A percentile compares a stretch with the other conserved stretches of the same genome.
Evolutionary conservation across 2,888 invertebrate genomes (phyloP).

Genomic region (Monoplex corrugatus): DNA sequence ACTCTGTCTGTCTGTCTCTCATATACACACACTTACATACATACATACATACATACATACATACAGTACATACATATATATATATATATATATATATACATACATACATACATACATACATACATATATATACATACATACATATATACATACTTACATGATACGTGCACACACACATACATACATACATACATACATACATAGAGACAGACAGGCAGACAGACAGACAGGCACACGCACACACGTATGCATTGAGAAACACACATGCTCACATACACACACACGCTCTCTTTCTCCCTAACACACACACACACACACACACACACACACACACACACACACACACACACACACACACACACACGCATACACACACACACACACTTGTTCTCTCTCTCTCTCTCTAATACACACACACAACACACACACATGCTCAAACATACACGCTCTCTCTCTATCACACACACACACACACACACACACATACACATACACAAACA

Average conservation of each 20-base stretch:
- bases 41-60: neutral
- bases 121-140: neutral
- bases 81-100: neutral
- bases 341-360: neutral
- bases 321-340: conserved; percentile 34
- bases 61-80: neutral
- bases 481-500: neutral
- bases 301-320: conserved; percentile 9
- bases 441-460: no score
- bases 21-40: conserved; percentile 25
- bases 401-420: neutral
- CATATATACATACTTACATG: no score
- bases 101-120: neutral
- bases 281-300: neutral
- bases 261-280: neutral
- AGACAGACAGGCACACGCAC: neutral
- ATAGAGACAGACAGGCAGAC: neutral
- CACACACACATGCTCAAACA: neutral
- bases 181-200: neutral
- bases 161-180: neutral
- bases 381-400: neutral
- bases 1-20: no score
- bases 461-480: neutral
- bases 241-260: neutral
- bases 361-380: neutral